Conservation (phyloP, 2,797 vertebrate species). For the Iguana delicatissima region DNA sequence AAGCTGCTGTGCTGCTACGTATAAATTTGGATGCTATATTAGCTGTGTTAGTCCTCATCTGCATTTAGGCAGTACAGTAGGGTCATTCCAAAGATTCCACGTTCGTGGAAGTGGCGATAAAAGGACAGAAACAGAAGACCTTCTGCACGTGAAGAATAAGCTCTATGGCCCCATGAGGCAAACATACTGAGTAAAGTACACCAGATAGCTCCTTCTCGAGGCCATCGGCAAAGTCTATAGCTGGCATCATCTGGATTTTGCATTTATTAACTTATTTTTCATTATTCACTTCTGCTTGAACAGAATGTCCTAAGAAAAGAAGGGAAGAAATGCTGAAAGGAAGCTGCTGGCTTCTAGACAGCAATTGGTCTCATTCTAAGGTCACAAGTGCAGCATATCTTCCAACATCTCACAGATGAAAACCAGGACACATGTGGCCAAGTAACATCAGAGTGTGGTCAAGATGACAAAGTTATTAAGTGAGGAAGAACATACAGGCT, state of each 20-base stretch:
- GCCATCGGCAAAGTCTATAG: not conserved
- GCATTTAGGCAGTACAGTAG: no score
- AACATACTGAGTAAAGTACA: no score
- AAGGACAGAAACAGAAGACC: not conserved
- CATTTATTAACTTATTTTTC: not conserved
- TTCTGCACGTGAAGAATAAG: not conserved
- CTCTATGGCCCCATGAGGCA: not conserved
- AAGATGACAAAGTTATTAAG: no score
- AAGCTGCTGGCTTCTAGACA: not conserved
- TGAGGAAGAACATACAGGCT: no score
- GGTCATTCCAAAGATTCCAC: not conserved
- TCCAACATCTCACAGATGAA: no score
- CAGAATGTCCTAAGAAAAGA: not conserved
- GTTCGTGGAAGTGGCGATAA: no score
- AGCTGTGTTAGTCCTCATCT: not conserved
- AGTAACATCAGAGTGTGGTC: no score
- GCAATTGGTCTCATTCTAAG: not conserved
- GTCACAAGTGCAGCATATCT: not conserved
- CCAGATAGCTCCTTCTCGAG: not conserved
- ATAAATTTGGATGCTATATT: not conserved
- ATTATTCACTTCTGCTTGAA: not conserved
- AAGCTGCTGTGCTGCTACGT: not conserved
- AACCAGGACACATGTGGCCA: no score
- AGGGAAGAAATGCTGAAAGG: conserved; percentile 2
- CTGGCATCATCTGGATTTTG: not conserved